These are phyloP conservation scores for Oreochromis tanganicae DNA, from an alignment of 2,113 vertebrate species.

Conservation along the genomic window DNA sequence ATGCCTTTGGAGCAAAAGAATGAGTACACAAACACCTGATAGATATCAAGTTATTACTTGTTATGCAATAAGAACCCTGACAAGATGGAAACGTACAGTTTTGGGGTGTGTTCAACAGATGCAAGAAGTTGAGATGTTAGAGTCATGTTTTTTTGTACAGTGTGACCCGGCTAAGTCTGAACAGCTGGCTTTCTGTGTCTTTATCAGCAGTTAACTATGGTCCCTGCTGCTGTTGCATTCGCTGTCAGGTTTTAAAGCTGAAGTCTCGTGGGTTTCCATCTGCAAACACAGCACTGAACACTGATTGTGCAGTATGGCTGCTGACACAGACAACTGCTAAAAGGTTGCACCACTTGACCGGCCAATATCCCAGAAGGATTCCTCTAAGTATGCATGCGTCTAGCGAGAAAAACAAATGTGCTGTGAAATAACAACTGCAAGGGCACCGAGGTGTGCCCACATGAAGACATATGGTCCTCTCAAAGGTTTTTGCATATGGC, in stretches of 20 bases:
- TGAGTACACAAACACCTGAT: not conserved
- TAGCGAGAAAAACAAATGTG: not conserved
- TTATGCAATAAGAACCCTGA: not conserved
- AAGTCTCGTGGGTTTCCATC: constrained; percentile 32
- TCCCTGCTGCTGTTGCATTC: constrained; percentile 38
- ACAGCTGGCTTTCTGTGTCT: constrained; percentile 33
- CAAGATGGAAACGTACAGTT: not conserved
- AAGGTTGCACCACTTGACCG: constrained; percentile 27
- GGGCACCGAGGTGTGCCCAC: not conserved
- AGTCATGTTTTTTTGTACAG: not conserved
- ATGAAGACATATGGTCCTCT: not conserved
- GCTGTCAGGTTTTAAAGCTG: constrained; percentile 18
- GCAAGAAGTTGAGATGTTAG: not conserved
- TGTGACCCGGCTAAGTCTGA: not conserved
- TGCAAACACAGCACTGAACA: constrained; percentile 51
- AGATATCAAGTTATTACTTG: not conserved
- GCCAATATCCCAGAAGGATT: constrained; percentile 24
- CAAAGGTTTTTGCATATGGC: not conserved
- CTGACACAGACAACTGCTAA: constrained; percentile 52
- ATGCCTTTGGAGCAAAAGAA: not conserved
- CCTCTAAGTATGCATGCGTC: constrained; percentile 9
- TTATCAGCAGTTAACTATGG: constrained; percentile 35
- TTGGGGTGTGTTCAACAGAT: not conserved
- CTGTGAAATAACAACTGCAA: constrained; percentile 1
- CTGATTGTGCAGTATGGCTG: constrained; percentile 22